phyloP scores from a whole-genome alignment of 2,888 invertebrate genomes.

The Odontocolon sp. region DNA sequence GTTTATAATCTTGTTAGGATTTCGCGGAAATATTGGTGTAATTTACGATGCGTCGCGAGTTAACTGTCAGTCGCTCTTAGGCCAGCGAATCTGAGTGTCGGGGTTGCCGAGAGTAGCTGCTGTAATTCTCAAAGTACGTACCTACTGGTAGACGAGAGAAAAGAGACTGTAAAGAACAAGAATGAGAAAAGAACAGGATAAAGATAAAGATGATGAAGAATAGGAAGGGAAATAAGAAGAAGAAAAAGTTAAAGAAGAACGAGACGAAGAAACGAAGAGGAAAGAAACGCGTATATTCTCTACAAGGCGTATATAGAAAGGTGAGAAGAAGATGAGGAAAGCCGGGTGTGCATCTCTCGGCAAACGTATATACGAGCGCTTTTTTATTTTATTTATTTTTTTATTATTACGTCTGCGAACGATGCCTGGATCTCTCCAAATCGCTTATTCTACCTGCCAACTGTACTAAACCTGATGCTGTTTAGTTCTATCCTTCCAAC shows the following conservation, averaged over 20 bases:
- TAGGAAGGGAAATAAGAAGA: neutral
- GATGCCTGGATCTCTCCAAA: neutral
- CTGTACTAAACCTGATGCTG: slow-evolving; percentile 16
- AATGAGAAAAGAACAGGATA: slow-evolving; percentile 25
- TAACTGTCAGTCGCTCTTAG: slow-evolving; percentile 50
- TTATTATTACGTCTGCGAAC: neutral
- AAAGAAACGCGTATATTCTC: too few species aligned
- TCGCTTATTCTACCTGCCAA: neutral
- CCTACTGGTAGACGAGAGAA: too few species aligned
- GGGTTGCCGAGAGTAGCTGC: slow-evolving; percentile 11
- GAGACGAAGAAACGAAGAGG: neutral
- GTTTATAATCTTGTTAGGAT: slow-evolving; percentile 80
- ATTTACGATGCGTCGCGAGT: slow-evolving; percentile 78
- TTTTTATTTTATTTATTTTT: neutral
- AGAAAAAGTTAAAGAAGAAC: neutral
- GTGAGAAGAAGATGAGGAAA: neutral
- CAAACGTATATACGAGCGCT: neutral
- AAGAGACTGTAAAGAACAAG: neutral
- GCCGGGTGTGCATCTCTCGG: neutral
- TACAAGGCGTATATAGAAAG: too few species aligned
- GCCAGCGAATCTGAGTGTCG: slow-evolving; percentile 35
- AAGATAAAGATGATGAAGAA: slow-evolving; percentile 12
- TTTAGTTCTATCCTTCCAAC: neutral
- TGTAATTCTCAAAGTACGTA: too few species aligned
- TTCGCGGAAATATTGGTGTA: slow-evolving; percentile 80